Conservation (phyloP, 2,888 invertebrate species). For the Protonemura montana region DNA sequence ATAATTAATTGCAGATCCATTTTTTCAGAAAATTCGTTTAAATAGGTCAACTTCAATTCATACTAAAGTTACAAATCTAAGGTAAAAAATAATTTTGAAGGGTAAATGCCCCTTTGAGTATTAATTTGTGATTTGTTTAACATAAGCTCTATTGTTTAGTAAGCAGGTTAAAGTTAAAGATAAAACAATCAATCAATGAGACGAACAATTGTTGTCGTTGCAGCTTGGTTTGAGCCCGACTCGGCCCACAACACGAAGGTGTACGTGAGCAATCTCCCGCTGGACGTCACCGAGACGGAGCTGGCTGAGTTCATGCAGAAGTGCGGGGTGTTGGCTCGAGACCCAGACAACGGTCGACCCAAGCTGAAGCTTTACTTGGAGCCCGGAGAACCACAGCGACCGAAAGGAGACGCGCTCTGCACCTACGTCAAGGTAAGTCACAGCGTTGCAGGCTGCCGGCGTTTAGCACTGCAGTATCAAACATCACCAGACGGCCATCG, state of each 20-base stretch:
- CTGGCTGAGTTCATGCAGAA: conserved; percentile 94
- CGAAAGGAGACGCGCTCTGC: conserved; percentile 96
- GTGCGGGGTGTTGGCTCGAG: conserved; percentile 93
- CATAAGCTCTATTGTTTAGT: neutral
- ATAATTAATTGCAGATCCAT: too few species aligned
- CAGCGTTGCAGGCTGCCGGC: too few species aligned
- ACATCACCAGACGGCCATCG: too few species aligned
- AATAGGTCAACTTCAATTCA: too few species aligned
- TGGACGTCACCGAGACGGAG: conserved; percentile 86
- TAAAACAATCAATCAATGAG: too few species aligned
- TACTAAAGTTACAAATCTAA: too few species aligned
- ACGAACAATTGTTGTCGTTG: too few species aligned
- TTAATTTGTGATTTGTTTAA: too few species aligned
- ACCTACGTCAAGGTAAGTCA: conserved; percentile 92
- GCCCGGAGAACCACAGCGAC: conserved; percentile 70
- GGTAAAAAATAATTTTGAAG: neutral
- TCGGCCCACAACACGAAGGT: conserved; percentile 92
- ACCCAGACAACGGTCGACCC: conserved; percentile 78
- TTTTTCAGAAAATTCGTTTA: too few species aligned
- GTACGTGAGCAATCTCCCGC: conserved; percentile 92
- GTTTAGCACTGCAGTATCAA: too few species aligned
- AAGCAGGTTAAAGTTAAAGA: neutral
- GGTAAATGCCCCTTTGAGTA: neutral
- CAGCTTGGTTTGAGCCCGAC: conserved; percentile 92
- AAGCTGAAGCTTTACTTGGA: conserved; percentile 94